Evolutionary conservation across 2,113 vertebrate genomes (phyloP).

Genomic region (Sigmodon hispidus): DNA sequence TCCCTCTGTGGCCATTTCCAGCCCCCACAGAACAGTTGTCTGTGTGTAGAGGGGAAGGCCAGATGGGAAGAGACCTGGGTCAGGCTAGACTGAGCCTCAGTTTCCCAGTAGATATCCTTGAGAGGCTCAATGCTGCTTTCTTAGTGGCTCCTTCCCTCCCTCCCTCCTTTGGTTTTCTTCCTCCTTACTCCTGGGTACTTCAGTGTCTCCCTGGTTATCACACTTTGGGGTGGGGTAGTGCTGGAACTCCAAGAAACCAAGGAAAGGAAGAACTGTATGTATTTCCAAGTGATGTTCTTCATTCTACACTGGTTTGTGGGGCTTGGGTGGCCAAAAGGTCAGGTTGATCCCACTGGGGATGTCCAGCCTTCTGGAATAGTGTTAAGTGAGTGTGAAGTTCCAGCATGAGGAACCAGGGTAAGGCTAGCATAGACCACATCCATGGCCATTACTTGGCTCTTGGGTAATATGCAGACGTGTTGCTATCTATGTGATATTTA

Average conservation of each 20-base stretch:
- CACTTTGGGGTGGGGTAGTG: neutral
- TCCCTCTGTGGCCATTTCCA: neutral
- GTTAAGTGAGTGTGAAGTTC: neutral
- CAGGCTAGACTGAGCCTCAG: neutral
- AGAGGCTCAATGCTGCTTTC: fast-evolving
- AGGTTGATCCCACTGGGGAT: neutral
- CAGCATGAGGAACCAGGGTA: neutral
- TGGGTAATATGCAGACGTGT: neutral
- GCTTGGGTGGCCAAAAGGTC: neutral
- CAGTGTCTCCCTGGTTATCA: neutral
- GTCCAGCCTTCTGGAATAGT: neutral
- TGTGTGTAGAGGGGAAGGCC: no score
- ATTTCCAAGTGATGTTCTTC: neutral
- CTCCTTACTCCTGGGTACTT: neutral
- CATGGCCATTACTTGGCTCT: neutral
- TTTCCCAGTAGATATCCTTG: neutral
- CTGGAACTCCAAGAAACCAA: neutral
- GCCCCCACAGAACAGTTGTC: neutral
- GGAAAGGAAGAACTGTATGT: neutral
- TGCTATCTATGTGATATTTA: neutral
- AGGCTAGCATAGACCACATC: neutral
- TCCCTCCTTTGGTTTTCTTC: no score
- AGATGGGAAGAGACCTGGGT: neutral
- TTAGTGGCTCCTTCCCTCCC: no score
- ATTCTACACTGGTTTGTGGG: neutral